Base-by-base conservation (phyloP, 2,797 vertebrate species). In the Trematomus bernacchii region DNA sequence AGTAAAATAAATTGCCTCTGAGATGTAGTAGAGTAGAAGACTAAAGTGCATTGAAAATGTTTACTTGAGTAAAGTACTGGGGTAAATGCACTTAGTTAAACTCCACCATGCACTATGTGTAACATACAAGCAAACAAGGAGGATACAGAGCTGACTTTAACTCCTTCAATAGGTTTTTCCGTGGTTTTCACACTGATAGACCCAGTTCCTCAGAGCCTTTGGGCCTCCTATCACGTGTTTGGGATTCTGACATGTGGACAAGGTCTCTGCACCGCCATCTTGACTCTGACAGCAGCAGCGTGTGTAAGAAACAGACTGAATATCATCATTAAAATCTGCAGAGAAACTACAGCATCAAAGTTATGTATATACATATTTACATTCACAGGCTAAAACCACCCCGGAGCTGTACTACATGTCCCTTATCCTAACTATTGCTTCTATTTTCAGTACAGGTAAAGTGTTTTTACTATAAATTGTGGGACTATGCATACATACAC, bases 361-460 rank as follows among this genome's bases (percentile, higher is more conserved):
- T 30, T 3, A 65, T 33, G 46, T 11, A 10, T 9, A 37, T 37
- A 37, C 33, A 0, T 42, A 1, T 87, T 2, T 79, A 8, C 61
- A 8, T 83, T 77, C 15, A 40, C 87, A 96, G 95, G 93, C 82
- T 10, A 89, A 90, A 74, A 95, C 94, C 33, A 96, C 94, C 3
- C 91, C 95, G 12, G 95, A 95, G 83, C 89, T 96, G 71, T 96
- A 95, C 85, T 90, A 93, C 84, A 74, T 87, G 76, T 96, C 95
- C 21, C 58, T 95, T 42, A 60, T 87, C 40, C 75, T 95, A 30
- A 91, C 94, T 5, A 89, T 83, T 3, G 81, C 85, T 19, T 92
- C 92, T 33, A 65, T 91, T 51, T 61, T 93, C 57, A 93, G 93
- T 57, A 90, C 94, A 93, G 94, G 95, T 96, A 87, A 90, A 18